Evolutionary conservation across 2,113 vertebrate genomes (phyloP).

Genomic region (Craseonycteris thonglongyai): DNA sequence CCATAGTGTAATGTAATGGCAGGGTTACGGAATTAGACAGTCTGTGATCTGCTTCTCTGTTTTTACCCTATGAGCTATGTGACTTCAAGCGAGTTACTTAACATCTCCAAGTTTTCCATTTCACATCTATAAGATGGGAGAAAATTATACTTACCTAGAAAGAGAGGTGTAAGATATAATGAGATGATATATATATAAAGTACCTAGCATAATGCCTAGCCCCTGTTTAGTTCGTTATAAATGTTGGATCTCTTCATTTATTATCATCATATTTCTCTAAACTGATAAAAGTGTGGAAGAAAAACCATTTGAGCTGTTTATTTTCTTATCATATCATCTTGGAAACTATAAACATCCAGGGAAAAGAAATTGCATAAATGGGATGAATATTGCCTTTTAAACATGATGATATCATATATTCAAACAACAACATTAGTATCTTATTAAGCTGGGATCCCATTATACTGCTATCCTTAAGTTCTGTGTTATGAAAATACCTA

Average conservation of each 20-base stretch:
- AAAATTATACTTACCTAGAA: background rate
- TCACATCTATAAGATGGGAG: background rate
- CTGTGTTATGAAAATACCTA: constrained; percentile 17
- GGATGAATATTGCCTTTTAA: constrained; percentile 55
- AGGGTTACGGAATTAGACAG: background rate
- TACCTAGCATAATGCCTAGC: background rate
- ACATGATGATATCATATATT: constrained; percentile 50
- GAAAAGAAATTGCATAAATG: constrained; percentile 43
- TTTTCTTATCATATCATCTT: constrained; percentile 50
- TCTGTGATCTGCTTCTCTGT: background rate
- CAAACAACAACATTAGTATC: constrained; percentile 30
- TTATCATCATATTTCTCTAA: constrained; percentile 1
- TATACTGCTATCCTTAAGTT: constrained; percentile 27
- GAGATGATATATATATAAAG: background rate
- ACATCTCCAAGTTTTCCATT: background rate
- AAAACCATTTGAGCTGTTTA: constrained; percentile 43
- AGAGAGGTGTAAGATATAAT: background rate
- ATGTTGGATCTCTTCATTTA: background rate
- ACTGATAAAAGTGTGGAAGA: background rate
- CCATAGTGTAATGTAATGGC: background rate
- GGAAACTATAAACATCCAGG: constrained; percentile 29
- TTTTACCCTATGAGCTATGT: background rate
- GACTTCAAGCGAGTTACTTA: background rate
- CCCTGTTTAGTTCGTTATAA: background rate
- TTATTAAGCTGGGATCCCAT: constrained; percentile 42